Conservation (phyloP, 2,888 invertebrate species). For the Rhagophthalmus giganteus region DNA sequence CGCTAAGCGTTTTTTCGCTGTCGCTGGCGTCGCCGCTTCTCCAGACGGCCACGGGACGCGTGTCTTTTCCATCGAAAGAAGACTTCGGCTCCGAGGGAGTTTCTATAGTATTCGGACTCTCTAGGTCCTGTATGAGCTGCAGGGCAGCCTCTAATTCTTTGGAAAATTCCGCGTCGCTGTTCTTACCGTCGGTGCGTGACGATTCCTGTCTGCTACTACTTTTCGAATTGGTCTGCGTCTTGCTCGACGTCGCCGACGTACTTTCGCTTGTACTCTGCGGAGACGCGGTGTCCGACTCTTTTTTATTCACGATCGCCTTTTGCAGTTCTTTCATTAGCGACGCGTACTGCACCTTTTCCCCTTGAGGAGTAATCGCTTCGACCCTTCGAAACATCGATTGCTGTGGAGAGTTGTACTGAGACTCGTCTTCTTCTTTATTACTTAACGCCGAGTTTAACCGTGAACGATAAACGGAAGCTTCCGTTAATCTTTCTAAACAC, state of each 20-base stretch:
- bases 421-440: slow-evolving; percentile 41
- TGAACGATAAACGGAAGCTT: slow-evolving; percentile 55
- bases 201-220: slow-evolving; percentile 45
- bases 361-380: slow-evolving; percentile 48
- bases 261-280: slow-evolving; percentile 49
- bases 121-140: slow-evolving; percentile 58
- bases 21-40: slow-evolving; percentile 48
- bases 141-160: slow-evolving; percentile 58
- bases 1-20: slow-evolving; percentile 56
- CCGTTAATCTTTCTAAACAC: slow-evolving; percentile 56
- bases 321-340: slow-evolving; percentile 58
- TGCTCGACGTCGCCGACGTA: slow-evolving; percentile 46
- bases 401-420: slow-evolving; percentile 48
- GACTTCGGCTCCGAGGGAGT: slow-evolving; percentile 54
- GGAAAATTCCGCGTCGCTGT: slow-evolving; percentile 57
- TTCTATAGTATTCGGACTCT: slow-evolving; percentile 57
- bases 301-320: slow-evolving; percentile 54
- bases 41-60: slow-evolving; percentile 50
- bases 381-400: slow-evolving; percentile 43
- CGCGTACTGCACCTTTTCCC: slow-evolving; percentile 57
- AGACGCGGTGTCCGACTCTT: slow-evolving; percentile 47
- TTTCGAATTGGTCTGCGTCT: slow-evolving; percentile 46
- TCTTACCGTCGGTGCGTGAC: slow-evolving; percentile 47
- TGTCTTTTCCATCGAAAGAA: slow-evolving; percentile 37
- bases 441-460: slow-evolving; percentile 51